Conservation (phyloP, 2,888 invertebrate genomes). For the Tricholauxania praeusta region DNA sequence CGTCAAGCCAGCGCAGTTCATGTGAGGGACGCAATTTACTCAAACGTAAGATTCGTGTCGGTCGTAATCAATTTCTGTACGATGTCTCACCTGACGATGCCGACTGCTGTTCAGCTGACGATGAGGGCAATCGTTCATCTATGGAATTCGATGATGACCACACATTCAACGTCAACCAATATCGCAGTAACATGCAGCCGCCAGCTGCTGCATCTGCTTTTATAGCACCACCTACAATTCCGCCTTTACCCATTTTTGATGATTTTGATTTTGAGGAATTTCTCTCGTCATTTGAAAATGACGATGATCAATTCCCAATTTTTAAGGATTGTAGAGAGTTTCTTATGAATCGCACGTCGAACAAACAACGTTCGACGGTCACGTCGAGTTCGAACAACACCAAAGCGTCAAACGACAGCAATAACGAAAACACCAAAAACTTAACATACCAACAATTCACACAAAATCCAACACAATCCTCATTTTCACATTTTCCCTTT, state of each 20-base stretch:
- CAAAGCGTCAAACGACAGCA: conserved; percentile 35
- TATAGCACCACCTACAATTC: conserved; percentile 49
- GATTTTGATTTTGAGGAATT: conserved; percentile 76
- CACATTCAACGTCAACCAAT: conserved; percentile 38
- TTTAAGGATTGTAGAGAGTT: conserved; percentile 68
- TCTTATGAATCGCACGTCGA: conserved; percentile 63
- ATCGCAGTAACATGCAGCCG: conserved; percentile 8
- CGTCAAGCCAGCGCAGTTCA: conserved; percentile 54
- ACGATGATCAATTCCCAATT: conserved; percentile 72
- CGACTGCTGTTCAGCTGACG: conserved; percentile 58
- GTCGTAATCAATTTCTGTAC: conserved; percentile 67
- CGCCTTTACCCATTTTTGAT: conserved; percentile 69
- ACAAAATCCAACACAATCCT: conserved; percentile 33
- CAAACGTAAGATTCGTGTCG: conserved; percentile 66
- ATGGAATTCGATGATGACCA: conserved; percentile 58
- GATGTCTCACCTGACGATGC: conserved; percentile 65
- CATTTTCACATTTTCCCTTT: conserved; percentile 44
- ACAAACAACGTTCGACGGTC: conserved; percentile 60
- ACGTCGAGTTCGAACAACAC: conserved; percentile 55
- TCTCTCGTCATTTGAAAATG: conserved; percentile 75
- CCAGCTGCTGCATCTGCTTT: conserved; percentile 33
- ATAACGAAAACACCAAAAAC: conserved; percentile 41
- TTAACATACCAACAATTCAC: conserved; percentile 39
- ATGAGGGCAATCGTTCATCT: conserved; percentile 61
- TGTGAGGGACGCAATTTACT: conserved; percentile 60